Evolutionary conservation across 2,113 vertebrate genomes (phyloP).

Genomic region (Mustelus asterias): DNA sequence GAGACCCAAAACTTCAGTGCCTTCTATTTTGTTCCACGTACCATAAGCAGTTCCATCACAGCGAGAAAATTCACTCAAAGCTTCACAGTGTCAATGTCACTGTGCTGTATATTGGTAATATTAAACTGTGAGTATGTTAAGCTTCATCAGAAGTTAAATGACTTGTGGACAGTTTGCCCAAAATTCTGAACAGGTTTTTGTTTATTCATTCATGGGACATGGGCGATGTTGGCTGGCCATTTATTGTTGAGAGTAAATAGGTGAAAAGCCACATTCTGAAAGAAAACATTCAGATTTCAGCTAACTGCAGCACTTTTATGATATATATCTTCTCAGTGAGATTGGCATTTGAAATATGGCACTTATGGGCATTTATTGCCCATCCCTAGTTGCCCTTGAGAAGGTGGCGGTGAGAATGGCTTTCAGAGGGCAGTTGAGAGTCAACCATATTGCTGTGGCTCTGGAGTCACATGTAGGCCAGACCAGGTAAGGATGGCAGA

Average conservation of each 20-base stretch:
- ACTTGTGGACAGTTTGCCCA: neutral
- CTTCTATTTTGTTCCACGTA: neutral
- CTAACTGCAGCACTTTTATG: neutral
- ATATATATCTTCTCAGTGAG: neutral
- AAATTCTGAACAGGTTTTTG: neutral
- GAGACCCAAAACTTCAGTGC: neutral
- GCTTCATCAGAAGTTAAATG: neutral
- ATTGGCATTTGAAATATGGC: neutral
- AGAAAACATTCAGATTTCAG: neutral
- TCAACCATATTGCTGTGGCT: no score
- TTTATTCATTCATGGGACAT: no score
- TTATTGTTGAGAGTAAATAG: neutral
- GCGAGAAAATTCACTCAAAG: neutral
- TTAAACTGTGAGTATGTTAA: neutral
- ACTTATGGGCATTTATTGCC: no score
- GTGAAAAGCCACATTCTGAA: neutral
- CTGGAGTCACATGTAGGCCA: no score
- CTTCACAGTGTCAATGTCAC: neutral
- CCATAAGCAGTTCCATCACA: neutral
- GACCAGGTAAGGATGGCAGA: no score
- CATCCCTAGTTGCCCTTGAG: no score
- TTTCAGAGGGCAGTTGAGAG: no score
- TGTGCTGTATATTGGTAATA: neutral
- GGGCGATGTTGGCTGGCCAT: no score
- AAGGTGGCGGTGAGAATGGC: no score